Evolutionary conservation across 2,113 vertebrate species (phyloP).

Genomic region (Antigone vipio): DNA sequence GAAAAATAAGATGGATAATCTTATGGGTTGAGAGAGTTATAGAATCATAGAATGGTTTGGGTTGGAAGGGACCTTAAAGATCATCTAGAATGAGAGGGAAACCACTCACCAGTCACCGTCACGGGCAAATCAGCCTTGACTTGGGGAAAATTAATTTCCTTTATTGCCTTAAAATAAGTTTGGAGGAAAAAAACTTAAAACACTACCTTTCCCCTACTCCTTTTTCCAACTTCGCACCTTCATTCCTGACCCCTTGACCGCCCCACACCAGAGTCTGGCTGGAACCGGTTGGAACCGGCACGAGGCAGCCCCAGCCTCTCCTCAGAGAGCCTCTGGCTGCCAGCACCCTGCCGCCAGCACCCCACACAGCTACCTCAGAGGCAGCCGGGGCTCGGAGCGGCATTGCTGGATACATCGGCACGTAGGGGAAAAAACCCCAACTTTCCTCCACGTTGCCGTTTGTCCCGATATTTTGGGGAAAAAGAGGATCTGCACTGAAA

Average conservation of each 20-base stretch:
- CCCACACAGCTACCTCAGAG: neutral
- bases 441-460: neutral
- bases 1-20: neutral
- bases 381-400: neutral
- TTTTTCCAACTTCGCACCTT: neutral
- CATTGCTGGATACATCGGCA: neutral
- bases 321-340: neutral
- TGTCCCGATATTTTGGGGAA: conserved; percentile 1
- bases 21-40: fast-evolving
- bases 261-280: fast-evolving
- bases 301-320: neutral
- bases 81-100: neutral
- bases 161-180: neutral
- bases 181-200: neutral
- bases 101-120: neutral
- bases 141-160: neutral
- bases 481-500: neutral
- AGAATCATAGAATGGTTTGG: no score
- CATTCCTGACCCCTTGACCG: fast-evolving
- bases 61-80: no score
- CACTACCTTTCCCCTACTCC: neutral
- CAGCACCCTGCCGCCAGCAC: fast-evolving
- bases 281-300: neutral
- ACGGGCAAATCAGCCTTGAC: neutral
- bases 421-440: neutral